These are phyloP conservation scores for Leptatherina wallacei DNA, from an alignment of 2,797 vertebrate genomes.

Conservation along the genomic window DNA sequence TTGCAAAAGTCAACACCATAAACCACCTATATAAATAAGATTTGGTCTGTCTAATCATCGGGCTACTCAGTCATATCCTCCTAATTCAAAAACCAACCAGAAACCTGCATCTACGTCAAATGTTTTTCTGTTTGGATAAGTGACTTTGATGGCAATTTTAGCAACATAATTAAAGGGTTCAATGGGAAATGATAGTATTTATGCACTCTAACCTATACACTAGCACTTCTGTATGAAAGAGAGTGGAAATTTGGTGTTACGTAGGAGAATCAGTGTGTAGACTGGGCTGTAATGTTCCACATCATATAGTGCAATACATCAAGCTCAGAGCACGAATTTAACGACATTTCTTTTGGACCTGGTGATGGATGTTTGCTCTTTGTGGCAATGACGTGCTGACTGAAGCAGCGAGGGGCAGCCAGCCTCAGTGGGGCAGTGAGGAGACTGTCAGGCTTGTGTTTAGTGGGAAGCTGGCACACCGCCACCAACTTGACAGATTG, in stretches of 20 bases:
- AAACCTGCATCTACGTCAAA: constrained; percentile 40
- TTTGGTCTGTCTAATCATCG: constrained; percentile 26
- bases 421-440: constrained; percentile 52
- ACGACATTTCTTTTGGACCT: constrained; percentile 42
- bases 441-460: constrained; percentile 65
- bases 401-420: constrained; percentile 38
- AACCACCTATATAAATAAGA: constrained; percentile 45
- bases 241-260: constrained; percentile 39
- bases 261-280: constrained; percentile 18
- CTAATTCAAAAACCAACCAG: constrained; percentile 27
- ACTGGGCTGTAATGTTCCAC: constrained; percentile 20
- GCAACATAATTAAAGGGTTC: constrained; percentile 62
- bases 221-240: constrained; percentile 40
- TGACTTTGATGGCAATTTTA: constrained; percentile 57
- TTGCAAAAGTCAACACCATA: constrained; percentile 19
- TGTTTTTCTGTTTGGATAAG: constrained; percentile 47
- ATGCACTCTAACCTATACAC: constrained; percentile 32
- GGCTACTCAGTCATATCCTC: constrained; percentile 36
- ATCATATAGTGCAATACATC: constrained; percentile 28
- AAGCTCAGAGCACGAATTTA: constrained; percentile 55
- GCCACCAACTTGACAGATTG: constrained; percentile 68
- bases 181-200: constrained; percentile 60
- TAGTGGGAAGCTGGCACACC: constrained; percentile 69
- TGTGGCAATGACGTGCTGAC: constrained; percentile 57
- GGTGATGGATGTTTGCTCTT: constrained; percentile 71